Percentiles rank a stretch among this genome's conserved stretches.
phyloP scores from a whole-genome alignment of 2,888 invertebrate genomes.

The Drosophila rellima region DNA sequence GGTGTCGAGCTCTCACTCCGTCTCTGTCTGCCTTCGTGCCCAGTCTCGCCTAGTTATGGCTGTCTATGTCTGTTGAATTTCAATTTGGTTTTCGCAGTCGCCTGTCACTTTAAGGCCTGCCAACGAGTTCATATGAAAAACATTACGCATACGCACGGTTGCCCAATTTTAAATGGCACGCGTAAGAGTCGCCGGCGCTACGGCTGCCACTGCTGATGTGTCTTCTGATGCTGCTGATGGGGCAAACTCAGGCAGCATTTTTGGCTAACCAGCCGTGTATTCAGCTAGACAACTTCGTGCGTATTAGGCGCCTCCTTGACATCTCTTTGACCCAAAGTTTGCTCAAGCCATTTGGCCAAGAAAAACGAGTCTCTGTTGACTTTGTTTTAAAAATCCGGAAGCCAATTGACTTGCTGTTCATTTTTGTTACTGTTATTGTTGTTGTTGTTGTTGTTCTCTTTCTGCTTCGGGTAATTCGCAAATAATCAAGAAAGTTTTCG shows the following conservation, averaged over 20 bases:
- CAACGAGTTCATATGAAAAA: slow-evolving; percentile 76
- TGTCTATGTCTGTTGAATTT: slow-evolving; percentile 72
- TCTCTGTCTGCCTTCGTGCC: slow-evolving; percentile 4
- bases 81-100: slow-evolving; percentile 58
- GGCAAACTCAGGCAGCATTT: slow-evolving; percentile 37
- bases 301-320: slow-evolving; percentile 74
- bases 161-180: slow-evolving; percentile 81
- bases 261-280: slow-evolving; percentile 76
- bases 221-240: neutral
- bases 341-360: slow-evolving; percentile 53
- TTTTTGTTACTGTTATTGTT: slow-evolving; percentile 31
- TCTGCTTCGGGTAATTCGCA: slow-evolving; percentile 71
- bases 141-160: slow-evolving; percentile 80
- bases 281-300: slow-evolving; percentile 55
- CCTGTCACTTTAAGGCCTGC: slow-evolving; percentile 61
- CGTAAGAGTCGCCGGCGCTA: slow-evolving; percentile 56
- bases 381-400: slow-evolving; percentile 59
- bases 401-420: slow-evolving; percentile 53
- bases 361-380: slow-evolving; percentile 44
- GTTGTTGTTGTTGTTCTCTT: slow-evolving; percentile 22
- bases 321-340: slow-evolving; percentile 71
- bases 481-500: slow-evolving; percentile 80
- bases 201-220: slow-evolving; percentile 5
- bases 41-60: slow-evolving; percentile 51
- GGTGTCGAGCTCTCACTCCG: neutral